phyloP scores from a whole-genome alignment of 2,113 vertebrate genomes.

The human (Homo sapiens) region GRCh38 chr12:49788501-49789000 shows the following conservation, averaged over 20 bases:
- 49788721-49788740: neutral
- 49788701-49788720: neutral
- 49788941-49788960: no score
- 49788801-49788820: neutral
- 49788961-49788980: no score
- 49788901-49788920: no score
- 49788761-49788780: neutral
- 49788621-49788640: conserved; percentile 3
- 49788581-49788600: no score
- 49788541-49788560: no score
- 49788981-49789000: no score
- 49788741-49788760: neutral
- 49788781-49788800: neutral
- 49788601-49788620: neutral
- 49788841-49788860: neutral
- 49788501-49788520: no score
- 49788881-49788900: no score
- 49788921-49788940: no score
- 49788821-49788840: neutral
- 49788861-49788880: neutral
- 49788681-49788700: neutral
- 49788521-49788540: no score
- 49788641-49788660: neutral
- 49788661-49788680: neutral
- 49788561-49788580: no score